phyloP scores from a whole-genome alignment of 2,888 invertebrate genomes.

The Ischnura elegans region DNA sequence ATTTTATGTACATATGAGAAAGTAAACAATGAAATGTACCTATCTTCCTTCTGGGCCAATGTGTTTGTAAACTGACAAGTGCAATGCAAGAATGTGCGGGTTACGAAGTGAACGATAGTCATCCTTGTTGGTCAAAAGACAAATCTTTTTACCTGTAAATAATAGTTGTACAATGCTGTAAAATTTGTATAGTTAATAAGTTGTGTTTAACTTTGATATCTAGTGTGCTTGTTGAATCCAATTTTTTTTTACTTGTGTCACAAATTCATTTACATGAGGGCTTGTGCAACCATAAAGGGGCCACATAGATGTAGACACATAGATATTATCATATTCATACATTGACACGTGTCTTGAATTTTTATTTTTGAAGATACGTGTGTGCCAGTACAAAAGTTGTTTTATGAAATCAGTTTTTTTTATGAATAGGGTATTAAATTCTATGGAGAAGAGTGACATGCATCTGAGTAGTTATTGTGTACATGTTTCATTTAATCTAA shows the following conservation, averaged over 20 bases:
- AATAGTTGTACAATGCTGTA: slow-evolving; percentile 66
- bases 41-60: slow-evolving; percentile 56
- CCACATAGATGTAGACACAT: slow-evolving; percentile 66
- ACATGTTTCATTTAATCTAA: slow-evolving; percentile 60
- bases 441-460: slow-evolving; percentile 62
- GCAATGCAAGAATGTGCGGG: slow-evolving; percentile 32
- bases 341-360: slow-evolving; percentile 65
- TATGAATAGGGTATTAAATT: slow-evolving; percentile 61
- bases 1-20: slow-evolving; percentile 32
- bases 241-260: slow-evolving; percentile 62
- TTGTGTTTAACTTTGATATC: slow-evolving; percentile 67
- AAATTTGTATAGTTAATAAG: slow-evolving; percentile 64
- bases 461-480: slow-evolving; percentile 64
- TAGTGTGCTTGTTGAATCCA: slow-evolving; percentile 66
- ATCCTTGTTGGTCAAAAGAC: slow-evolving; percentile 66
- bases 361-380: slow-evolving; percentile 65
- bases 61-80: slow-evolving; percentile 45
- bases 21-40: background rate
- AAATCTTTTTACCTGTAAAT: slow-evolving; percentile 61
- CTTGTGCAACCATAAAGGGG: slow-evolving; percentile 66
- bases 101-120: slow-evolving; percentile 55
- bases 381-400: slow-evolving; percentile 67
- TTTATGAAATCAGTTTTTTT: slow-evolving; percentile 64
- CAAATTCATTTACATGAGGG: slow-evolving; percentile 65
- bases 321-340: slow-evolving; percentile 67